Evolutionary conservation across 2,797 vertebrate species (phyloP), one percentile per base, ranked within the genome.

Genomic region (Vultur gryphus): DNA sequence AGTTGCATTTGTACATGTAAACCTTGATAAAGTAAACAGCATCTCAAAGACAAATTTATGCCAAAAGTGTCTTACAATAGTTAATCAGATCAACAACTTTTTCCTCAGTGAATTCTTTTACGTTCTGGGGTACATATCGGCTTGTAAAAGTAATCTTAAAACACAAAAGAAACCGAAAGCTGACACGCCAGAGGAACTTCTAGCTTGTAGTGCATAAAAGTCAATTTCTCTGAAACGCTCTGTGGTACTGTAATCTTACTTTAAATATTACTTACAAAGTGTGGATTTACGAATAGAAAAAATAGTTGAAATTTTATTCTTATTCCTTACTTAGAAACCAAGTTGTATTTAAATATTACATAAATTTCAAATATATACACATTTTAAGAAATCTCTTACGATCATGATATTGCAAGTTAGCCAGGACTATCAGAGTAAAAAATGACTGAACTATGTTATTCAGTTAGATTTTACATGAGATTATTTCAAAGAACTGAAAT

Each of bases 1-100:
- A 98, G 95, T 98, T 98, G 98, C 91, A 97, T 96, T 98, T 98
- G 96, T 98, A 98, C 98, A 98, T 98, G 98, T 98, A 99, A 99
- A 99, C 98, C 96, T 97, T 97, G 97, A 98, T 98, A 95, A 98
- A 98, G 97, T 98, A 98, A 98, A 98, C 96, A 98, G 98, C 97
- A 98, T 98, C 91, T 95, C 41, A 96, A 97, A 84, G 20, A 77
- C 64, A 97, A 94, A 57, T 91, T 96, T 85, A 93, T 77, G 86
- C 81, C 87, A 80, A 58, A 94, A 93, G 28, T 79, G 73, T 70
- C 72, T 59, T 90, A 96, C 64, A 83, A 66, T 8, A 92, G 11
- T 87, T 84, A 87, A 92, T 58, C 77, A 69, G 54, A 87, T 83
- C 84, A 84, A 79, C 57, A 51, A 29, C 70, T 23, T 90, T 89